phyloP scores from a whole-genome alignment of 1,140 invertebrate genomes.

The Drosophila ironensis region DNA sequence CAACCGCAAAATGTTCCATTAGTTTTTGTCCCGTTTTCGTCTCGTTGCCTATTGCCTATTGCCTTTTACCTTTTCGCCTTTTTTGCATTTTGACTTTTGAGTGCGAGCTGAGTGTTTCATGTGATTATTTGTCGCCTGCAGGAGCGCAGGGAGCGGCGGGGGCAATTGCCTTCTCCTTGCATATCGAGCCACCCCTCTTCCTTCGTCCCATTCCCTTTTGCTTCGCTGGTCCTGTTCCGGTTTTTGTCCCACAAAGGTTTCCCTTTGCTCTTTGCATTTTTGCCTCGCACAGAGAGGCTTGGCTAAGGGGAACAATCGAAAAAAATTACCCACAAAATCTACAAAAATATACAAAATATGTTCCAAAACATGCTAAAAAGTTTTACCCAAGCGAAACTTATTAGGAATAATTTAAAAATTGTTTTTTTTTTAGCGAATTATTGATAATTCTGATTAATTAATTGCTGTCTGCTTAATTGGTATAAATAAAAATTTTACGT shows the following conservation, averaged over 20 bases:
- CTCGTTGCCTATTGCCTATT: neutral
- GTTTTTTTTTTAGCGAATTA: no score
- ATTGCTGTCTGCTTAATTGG: no score
- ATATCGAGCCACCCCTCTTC: constrained; percentile 11
- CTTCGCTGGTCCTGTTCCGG: constrained; percentile 6
- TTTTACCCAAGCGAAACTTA: neutral
- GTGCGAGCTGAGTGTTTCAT: constrained; percentile 25
- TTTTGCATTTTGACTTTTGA: constrained; percentile 33
- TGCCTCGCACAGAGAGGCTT: neutral
- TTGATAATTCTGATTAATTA: no score
- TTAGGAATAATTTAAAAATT: neutral
- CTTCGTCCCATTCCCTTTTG: no score
- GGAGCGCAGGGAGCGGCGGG: neutral
- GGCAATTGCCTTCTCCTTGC: neutral
- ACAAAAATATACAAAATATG: no score
- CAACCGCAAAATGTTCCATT: constrained; percentile 36
- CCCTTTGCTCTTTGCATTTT: neutral
- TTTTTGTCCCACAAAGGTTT: constrained; percentile 14
- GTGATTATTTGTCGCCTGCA: constrained; percentile 31
- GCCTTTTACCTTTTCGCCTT: constrained; percentile 2
- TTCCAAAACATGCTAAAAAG: no score
- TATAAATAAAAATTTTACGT: no score
- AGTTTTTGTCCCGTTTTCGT: constrained; percentile 17
- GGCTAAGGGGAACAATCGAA: neutral
- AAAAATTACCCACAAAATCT: no score